A percentile compares a stretch with the other conserved stretches of the same genome.
Conservation (phyloP, 1,140 invertebrate genomes). For the Parapsyche elsis region DNA sequence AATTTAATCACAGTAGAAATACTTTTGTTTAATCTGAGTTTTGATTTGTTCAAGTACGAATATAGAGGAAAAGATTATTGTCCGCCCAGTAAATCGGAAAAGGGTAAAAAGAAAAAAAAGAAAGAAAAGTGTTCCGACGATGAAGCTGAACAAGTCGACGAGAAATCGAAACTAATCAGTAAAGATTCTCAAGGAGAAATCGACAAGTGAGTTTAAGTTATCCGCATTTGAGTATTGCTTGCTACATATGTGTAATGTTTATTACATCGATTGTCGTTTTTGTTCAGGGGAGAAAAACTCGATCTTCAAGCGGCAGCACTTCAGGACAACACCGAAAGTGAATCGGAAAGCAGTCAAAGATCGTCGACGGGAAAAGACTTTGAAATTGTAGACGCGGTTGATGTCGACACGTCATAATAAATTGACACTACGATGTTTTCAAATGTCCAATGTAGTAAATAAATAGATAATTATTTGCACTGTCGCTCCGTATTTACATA, state of each 20-base stretch:
- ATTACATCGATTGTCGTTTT: background rate
- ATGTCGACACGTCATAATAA: conserved; percentile 65
- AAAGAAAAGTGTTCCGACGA: conserved; percentile 82
- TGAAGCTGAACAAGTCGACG: conserved; percentile 66
- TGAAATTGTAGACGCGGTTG: conserved; percentile 77
- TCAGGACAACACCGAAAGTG: conserved; percentile 67
- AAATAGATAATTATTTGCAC: conserved; percentile 24
- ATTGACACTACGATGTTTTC: background rate
- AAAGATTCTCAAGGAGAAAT: conserved; percentile 43
- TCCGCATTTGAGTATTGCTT: background rate
- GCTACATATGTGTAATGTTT: background rate
- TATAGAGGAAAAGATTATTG: conserved; percentile 72
- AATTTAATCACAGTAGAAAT: too few species aligned
- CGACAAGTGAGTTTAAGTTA: conserved; percentile 25
- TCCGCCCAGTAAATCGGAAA: conserved; percentile 65
- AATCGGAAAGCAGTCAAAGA: conserved; percentile 76
- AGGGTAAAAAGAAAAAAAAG: conserved; percentile 80
- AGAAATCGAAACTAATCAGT: conserved; percentile 27
- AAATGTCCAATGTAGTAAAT: conserved; percentile 5
- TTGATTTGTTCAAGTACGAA: conserved; percentile 77
- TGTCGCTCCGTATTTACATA: background rate
- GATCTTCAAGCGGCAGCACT: conserved; percentile 55
- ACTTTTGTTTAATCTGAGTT: too few species aligned
- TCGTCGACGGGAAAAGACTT: conserved; percentile 85
- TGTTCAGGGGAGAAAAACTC: conserved; percentile 40